Percentiles rank a stretch among this genome's conserved stretches.
Evolutionary conservation across 2,888 invertebrate genomes (phyloP).

Genomic region (Sarcophaga carnaria): DNA sequence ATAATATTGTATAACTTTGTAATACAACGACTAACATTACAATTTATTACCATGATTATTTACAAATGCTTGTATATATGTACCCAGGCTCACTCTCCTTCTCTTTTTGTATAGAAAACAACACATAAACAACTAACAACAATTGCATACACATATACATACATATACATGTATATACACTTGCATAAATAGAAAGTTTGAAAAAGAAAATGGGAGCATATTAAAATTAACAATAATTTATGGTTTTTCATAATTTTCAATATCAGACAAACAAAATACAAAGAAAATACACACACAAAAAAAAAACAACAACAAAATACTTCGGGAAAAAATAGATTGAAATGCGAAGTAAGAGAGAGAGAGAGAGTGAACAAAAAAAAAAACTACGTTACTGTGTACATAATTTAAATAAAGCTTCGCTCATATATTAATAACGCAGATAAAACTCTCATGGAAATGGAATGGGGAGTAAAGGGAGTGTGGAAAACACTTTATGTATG

Average conservation of each 20-base stretch:
- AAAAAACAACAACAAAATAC: background rate
- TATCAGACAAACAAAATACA: constrained; percentile 23
- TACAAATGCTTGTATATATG: constrained; percentile 3
- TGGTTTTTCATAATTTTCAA: constrained; percentile 63
- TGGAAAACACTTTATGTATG: background rate
- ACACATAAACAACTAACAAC: background rate
- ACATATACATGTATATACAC: background rate
- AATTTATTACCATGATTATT: constrained; percentile 66
- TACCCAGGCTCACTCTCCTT: background rate
- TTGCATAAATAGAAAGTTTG: constrained; percentile 18
- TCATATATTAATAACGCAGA: background rate
- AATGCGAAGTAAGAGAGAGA: too few species aligned
- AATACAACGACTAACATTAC: constrained; percentile 53
- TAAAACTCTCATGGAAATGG: background rate
- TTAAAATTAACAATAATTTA: constrained; percentile 69
- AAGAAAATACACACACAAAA: background rate
- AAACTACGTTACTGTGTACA: background rate
- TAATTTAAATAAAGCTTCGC: background rate
- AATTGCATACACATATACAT: constrained; percentile 26
- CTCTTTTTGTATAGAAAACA: background rate
- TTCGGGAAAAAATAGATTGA: too few species aligned
- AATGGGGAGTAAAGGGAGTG: background rate
- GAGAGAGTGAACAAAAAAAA: background rate
- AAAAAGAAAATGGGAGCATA: constrained; percentile 61
- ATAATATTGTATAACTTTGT: constrained; percentile 28